Evolutionary conservation across 1,140 invertebrate genomes (phyloP).

Genomic region (Idris sp.): DNA sequence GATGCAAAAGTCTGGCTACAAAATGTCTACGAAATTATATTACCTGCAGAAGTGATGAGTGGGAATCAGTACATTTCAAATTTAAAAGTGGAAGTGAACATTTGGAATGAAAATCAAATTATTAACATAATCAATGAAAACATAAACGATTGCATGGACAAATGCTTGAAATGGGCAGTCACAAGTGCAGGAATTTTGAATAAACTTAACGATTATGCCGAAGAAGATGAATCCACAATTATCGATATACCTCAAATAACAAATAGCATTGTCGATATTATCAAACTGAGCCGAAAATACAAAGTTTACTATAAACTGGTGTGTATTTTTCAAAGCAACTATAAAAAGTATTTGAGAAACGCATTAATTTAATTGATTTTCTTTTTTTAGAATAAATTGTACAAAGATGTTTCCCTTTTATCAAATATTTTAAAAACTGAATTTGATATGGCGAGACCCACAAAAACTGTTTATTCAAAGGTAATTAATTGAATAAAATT

Average conservation of each 20-base stretch:
- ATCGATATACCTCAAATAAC: conserved; percentile 53
- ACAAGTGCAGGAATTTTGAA: conserved; percentile 69
- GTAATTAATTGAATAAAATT: too few species aligned
- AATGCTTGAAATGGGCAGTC: conserved; percentile 71
- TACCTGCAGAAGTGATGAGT: conserved; percentile 70
- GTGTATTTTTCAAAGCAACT: conserved; percentile 16
- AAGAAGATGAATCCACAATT: conserved; percentile 50
- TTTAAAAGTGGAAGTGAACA: conserved; percentile 55
- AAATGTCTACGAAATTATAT: conserved; percentile 63
- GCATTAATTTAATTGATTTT: too few species aligned
- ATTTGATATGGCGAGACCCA: conserved; percentile 23
- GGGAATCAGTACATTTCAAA: conserved; percentile 67
- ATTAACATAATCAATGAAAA: conserved; percentile 59
- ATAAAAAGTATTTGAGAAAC: not conserved
- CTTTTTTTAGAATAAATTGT: conserved; percentile 68
- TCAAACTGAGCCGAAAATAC: conserved; percentile 45
- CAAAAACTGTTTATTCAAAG: conserved; percentile 19
- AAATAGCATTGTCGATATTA: conserved; percentile 39
- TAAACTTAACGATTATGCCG: conserved; percentile 61
- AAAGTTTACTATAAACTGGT: conserved; percentile 43
- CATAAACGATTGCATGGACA: conserved; percentile 62
- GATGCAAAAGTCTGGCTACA: conserved; percentile 68
- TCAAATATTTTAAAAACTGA: conserved; percentile 37
- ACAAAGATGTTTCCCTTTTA: conserved; percentile 51
- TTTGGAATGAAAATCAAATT: conserved; percentile 46